phyloP scores from a whole-genome alignment of 30 jellyfish, hydroid and myxozoan species.

The Phacellophora camtschatica region DNA sequence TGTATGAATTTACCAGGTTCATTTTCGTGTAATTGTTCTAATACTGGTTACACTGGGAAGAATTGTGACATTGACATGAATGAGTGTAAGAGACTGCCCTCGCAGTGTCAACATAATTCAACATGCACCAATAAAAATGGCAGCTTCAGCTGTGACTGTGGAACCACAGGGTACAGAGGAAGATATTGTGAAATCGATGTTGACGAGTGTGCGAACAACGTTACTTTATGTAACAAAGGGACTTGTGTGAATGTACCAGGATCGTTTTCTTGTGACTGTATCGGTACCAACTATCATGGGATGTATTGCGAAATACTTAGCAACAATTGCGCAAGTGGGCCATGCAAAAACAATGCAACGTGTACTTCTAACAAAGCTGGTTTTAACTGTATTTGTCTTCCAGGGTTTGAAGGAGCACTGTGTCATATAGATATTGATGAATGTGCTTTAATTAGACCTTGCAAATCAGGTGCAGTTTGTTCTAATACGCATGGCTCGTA shows the following conservation, averaged over 20 bases:
- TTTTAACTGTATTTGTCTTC: conserved; percentile 4
- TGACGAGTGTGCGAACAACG: conserved; percentile 44
- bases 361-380: conserved; percentile 1
- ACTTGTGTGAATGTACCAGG: conserved; percentile 37
- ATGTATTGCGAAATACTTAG: conserved; percentile 22
- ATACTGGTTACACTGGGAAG: conserved; percentile 62
- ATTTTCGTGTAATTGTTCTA: conserved; percentile 55
- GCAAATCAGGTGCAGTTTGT: conserved; percentile 43
- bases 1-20: conserved; percentile 49
- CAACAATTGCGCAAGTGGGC: conserved; percentile 19
- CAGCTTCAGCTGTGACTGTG: conserved; percentile 23
- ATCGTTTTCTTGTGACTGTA: conserved; percentile 39
- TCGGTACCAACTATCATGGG: conserved; percentile 40
- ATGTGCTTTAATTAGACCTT: conserved; percentile 35
- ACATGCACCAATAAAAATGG: conserved; percentile 51
- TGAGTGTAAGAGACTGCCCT: conserved; percentile 41
- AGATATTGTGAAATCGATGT: conserved; percentile 49
- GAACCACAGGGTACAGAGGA: conserved; percentile 59
- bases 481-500: conserved; percentile 54
- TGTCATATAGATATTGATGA: conserved; percentile 60
- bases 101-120: conserved; percentile 46
- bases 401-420: conserved; percentile 43
- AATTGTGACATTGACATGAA: conserved; percentile 41
- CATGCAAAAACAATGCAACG: conserved; percentile 53
- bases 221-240: neutral